Evolutionary conservation across 2,888 invertebrate species (phyloP), one percentile per base, ranked within the genome.

Genomic region (Atrina japonica): DNA sequence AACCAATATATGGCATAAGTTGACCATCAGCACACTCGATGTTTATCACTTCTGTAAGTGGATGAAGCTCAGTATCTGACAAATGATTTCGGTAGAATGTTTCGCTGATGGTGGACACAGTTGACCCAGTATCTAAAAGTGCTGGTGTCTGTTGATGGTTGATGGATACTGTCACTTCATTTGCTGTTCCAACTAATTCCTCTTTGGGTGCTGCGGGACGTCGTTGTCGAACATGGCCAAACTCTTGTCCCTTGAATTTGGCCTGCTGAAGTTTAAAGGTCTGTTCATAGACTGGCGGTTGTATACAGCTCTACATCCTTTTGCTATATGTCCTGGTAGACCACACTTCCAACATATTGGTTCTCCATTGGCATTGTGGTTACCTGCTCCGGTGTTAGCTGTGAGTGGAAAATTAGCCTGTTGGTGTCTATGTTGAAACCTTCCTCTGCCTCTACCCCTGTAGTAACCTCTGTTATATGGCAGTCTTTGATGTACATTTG

Each of bases 21-120:
- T 55, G 30, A 11, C 68, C 68, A 68, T 68, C 55, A 23, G 68
- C 61, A 68, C 61, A 68, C 41, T 68, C 61, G n/a, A 68, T 55
- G 7, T 53, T 52, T 45, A 68, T 11, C 14, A 55, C 30, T 18
- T 61, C 29, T 23, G 9, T 25, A 11, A 59, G 16, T 29, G 50
- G 14, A 41, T 67, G 52, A 6, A 52, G 25, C 2, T 23, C 25
- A 3, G 45, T 43, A 40, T 45, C 27, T 18, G 40, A 6, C n/a
- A 68, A 61, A n/a, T 53, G 16, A 14, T 67, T 27, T 3, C 18
- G 21, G 30, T 67, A 67, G 41, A 52, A 50, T 3, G 18, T 25
- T 43, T 50, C 30, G 14, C 59, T 52, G 2, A 59, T 59, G 16
- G 49, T 60, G 14, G 59, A 59, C 6, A 68, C 45, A 18, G 61